Conservation (phyloP, 2,113 vertebrate genomes). For the Laterallus jamaicensis region DNA sequence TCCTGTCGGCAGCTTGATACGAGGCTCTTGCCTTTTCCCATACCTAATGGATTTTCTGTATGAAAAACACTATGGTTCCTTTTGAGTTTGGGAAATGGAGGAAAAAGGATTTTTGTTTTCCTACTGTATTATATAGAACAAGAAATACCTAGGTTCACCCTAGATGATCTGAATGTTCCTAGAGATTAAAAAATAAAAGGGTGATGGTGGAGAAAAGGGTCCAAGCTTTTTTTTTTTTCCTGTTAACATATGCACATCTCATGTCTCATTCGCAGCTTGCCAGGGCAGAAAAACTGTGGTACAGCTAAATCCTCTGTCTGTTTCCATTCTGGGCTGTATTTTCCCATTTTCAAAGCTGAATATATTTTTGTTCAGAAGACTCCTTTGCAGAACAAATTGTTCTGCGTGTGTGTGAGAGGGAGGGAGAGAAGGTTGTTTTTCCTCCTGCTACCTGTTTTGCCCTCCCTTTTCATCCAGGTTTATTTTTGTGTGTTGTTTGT, state of each 20-base stretch:
- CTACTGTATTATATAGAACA: neutral
- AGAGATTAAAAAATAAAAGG: neutral
- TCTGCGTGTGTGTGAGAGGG: neutral
- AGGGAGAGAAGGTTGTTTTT: neutral
- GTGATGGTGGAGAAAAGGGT: neutral
- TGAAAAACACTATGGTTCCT: neutral
- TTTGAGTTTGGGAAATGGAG: neutral
- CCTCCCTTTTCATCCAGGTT: neutral
- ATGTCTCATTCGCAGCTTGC: neutral
- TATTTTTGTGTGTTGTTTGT: slow-evolving; percentile 9
- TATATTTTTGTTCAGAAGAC: neutral
- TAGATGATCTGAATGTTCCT: neutral
- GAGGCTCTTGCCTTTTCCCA: neutral
- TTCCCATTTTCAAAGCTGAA: neutral
- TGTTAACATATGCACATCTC: neutral
- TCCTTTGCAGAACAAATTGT: neutral
- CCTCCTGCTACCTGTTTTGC: neutral
- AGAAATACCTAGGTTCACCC: neutral
- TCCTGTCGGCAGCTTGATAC: slow-evolving; percentile 16
- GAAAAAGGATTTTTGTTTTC: neutral
- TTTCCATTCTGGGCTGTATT: neutral
- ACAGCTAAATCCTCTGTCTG: neutral
- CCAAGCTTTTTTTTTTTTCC: neutral
- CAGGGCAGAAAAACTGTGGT: neutral
- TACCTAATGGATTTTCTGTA: slow-evolving; percentile 7